These are phyloP conservation scores for Calephelis perditalis DNA, from an alignment of 2,888 invertebrate species.

Conservation along the genomic window DNA sequence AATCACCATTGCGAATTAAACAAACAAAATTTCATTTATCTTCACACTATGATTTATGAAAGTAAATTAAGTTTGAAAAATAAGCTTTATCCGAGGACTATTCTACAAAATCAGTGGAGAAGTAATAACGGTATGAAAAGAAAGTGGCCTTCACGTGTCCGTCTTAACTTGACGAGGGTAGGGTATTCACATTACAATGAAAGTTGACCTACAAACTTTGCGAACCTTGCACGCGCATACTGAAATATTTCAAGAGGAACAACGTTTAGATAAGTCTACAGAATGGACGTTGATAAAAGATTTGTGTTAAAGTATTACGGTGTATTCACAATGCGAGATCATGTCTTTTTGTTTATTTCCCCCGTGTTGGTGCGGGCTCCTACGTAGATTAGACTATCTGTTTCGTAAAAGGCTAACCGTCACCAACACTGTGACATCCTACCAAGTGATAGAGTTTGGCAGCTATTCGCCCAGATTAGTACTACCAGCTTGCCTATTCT, in stretches of 20 bases:
- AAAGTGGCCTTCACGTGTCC: slow-evolving; percentile 34
- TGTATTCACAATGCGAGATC: no score
- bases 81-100: not conserved
- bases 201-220: slow-evolving; percentile 13
- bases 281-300: not conserved
- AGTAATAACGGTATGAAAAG: slow-evolving; percentile 23
- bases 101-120: slow-evolving; percentile 9
- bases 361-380: no score
- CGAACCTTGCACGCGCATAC: slow-evolving; percentile 1
- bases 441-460: no score
- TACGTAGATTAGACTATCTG: no score
- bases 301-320: not conserved
- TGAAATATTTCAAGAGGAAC: slow-evolving; percentile 8
- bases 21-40: no score
- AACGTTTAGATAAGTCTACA: slow-evolving; percentile 6
- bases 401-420: no score
- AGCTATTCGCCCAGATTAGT: no score
- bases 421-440: no score
- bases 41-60: not conserved
- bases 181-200: slow-evolving; percentile 48
- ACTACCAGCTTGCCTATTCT: no score
- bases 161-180: slow-evolving; percentile 55
- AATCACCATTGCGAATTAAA: no score
- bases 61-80: not conserved
- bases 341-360: no score